These are phyloP conservation scores for Corythoichthys intestinalis DNA, from an alignment of 2,113 vertebrate species.

Conservation along the genomic window DNA sequence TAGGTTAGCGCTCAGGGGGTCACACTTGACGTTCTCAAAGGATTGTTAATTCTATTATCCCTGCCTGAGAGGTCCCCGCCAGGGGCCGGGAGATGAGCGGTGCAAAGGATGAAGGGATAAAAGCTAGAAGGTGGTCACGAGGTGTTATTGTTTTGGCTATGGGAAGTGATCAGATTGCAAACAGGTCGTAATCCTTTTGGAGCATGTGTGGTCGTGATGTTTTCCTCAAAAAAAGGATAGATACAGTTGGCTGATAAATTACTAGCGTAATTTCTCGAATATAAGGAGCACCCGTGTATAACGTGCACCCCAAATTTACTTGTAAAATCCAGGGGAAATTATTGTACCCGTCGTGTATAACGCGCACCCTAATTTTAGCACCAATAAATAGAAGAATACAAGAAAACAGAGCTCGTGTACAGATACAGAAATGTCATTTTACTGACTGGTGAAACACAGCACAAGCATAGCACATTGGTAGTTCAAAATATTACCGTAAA, in stretches of 20 bases:
- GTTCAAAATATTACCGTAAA: too few relatives aligned
- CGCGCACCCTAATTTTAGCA: too few relatives aligned
- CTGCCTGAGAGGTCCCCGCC: constrained; percentile 52
- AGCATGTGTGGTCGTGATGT: constrained; percentile 29
- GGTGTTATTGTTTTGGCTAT: constrained; percentile 52
- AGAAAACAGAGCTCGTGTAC: too few relatives aligned
- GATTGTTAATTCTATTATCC: constrained; percentile 70
- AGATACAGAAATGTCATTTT: too few relatives aligned
- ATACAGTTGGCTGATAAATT: constrained; percentile 16
- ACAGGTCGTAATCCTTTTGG: constrained; percentile 46
- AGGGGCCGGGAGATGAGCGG: constrained; percentile 22
- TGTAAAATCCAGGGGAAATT: too few relatives aligned
- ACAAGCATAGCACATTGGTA: too few relatives aligned
- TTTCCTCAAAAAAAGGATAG: constrained; percentile 4
- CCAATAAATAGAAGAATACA: too few relatives aligned
- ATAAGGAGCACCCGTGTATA: too few relatives aligned
- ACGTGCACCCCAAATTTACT: too few relatives aligned
- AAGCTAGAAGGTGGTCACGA: constrained; percentile 48
- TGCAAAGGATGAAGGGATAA: constrained; percentile 30
- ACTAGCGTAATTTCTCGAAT: neutral
- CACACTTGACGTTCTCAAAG: constrained; percentile 44
- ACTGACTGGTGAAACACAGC: too few relatives aligned
- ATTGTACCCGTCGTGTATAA: too few relatives aligned
- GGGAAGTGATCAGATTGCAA: constrained; percentile 53
- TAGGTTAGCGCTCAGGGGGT: constrained; percentile 34